phyloP scores from a whole-genome alignment of 35 echinoderm and acorn worm species.

The Holothuria glaberrima region DNA sequence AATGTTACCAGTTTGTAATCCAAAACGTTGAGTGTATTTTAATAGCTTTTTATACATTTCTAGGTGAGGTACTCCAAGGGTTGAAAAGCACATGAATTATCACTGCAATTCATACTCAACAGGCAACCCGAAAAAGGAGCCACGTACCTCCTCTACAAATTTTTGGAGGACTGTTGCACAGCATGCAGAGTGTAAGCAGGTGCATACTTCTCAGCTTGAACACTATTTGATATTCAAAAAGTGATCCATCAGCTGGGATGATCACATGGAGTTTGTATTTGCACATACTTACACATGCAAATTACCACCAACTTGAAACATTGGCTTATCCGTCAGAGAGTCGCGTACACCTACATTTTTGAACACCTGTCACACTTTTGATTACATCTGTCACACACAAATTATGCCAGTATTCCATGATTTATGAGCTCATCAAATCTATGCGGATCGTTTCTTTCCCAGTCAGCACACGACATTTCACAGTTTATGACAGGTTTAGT shows the following conservation, averaged over 20 bases:
- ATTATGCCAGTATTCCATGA: constrained; percentile 35
- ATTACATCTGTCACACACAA: constrained; percentile 48
- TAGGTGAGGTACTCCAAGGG: too few species aligned
- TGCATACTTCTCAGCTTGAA: background rate
- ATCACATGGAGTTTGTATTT: constrained; percentile 19
- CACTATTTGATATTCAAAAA: constrained; percentile 19
- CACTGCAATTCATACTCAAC: too few species aligned
- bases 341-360: constrained; percentile 17
- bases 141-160: too few species aligned
- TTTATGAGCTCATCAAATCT: constrained; percentile 49
- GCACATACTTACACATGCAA: constrained; percentile 19
- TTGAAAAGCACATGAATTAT: too few species aligned
- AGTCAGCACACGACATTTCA: constrained; percentile 49
- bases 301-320: constrained; percentile 39
- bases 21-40: too few species aligned
- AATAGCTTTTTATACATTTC: too few species aligned
- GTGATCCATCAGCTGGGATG: background rate
- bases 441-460: constrained; percentile 34
- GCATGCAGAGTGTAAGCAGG: background rate
- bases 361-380: constrained; percentile 44
- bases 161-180: too few species aligned
- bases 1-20: too few species aligned
- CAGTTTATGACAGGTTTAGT: constrained; percentile 41
- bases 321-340: constrained; percentile 28
- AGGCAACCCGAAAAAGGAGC: too few species aligned